Percentiles rank a stretch among this genome's conserved stretches.
These are phyloP conservation scores for Agelaius phoeniceus DNA, from an alignment of 2,113 vertebrate genomes.

Conservation along the genomic window DNA sequence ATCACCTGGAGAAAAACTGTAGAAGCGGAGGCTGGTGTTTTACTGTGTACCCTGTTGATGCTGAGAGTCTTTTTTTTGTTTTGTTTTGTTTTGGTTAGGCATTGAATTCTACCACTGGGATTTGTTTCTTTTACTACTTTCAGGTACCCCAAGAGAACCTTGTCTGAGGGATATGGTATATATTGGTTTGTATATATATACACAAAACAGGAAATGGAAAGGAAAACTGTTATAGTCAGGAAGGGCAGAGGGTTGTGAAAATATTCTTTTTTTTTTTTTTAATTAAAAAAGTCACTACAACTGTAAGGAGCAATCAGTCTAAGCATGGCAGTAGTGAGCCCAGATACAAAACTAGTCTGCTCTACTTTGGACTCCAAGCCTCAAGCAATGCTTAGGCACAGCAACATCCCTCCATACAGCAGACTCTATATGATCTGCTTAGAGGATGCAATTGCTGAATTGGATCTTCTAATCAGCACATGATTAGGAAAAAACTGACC, in stretches of 20 bases:
- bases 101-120: not conserved
- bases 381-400: not conserved
- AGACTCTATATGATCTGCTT: not conserved
- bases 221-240: not conserved
- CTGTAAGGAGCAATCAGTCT: not conserved
- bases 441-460: not conserved
- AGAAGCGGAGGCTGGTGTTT: not conserved
- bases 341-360: not conserved
- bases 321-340: not conserved
- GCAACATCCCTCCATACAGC: not conserved
- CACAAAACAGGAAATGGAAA: not conserved
- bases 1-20: not conserved
- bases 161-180: not conserved
- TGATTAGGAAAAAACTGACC: not conserved
- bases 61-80: not conserved
- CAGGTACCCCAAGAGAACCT: not conserved
- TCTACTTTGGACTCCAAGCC: not conserved
- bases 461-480: not conserved
- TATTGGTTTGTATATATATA: not conserved
- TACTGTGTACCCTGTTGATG: not conserved
- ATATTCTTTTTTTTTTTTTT: not conserved
- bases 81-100: not conserved
- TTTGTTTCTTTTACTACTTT: not conserved
- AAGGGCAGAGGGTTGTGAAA: not conserved
- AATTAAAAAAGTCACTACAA: not conserved